phyloP scores from a whole-genome alignment of 1,140 invertebrate species.

The Aporrectodea caliginosa region DNA sequence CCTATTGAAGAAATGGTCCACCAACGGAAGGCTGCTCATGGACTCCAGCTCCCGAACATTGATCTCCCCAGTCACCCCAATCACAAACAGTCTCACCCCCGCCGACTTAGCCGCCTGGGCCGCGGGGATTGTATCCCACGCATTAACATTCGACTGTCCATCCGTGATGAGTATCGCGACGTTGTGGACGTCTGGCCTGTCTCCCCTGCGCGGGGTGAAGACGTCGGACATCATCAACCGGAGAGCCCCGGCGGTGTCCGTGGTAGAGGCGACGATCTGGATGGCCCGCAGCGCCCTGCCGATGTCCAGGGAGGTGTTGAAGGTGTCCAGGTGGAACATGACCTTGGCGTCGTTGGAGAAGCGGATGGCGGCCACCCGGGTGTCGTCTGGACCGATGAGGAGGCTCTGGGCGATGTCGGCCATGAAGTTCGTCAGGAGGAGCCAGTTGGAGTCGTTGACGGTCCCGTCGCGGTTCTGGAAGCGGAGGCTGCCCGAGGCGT shows the following conservation, averaged over 20 bases:
- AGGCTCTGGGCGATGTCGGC: background rate
- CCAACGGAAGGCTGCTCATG: constrained; percentile 19
- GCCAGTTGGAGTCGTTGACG: background rate
- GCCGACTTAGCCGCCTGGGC: constrained; percentile 11
- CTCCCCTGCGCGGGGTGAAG: constrained; percentile 19
- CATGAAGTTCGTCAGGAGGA: constrained; percentile 11
- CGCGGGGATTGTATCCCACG: constrained; percentile 9
- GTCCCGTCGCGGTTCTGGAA: constrained; percentile 1
- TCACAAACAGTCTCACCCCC: constrained; percentile 22
- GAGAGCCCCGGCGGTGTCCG: constrained; percentile 25
- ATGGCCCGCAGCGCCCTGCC: constrained; percentile 4
- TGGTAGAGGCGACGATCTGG: constrained; percentile 7
- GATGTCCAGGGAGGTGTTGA: background rate
- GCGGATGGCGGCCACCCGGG: constrained; percentile 10
- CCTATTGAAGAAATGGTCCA: constrained; percentile 24
- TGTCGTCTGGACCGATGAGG: constrained; percentile 7
- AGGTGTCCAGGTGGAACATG: constrained; percentile 7
- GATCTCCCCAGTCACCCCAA: constrained; percentile 26
- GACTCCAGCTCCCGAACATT: constrained; percentile 18
- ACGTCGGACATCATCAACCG: constrained; percentile 15
- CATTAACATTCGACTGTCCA: constrained; percentile 29
- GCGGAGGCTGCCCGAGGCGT: constrained; percentile 23
- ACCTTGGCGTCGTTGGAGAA: constrained; percentile 14
- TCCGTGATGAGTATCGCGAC: constrained; percentile 30
- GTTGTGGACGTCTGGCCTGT: constrained; percentile 28